These are phyloP conservation scores for Dissostichus mawsoni DNA, from an alignment of 2,113 vertebrate species.

Conservation along the genomic window DNA sequence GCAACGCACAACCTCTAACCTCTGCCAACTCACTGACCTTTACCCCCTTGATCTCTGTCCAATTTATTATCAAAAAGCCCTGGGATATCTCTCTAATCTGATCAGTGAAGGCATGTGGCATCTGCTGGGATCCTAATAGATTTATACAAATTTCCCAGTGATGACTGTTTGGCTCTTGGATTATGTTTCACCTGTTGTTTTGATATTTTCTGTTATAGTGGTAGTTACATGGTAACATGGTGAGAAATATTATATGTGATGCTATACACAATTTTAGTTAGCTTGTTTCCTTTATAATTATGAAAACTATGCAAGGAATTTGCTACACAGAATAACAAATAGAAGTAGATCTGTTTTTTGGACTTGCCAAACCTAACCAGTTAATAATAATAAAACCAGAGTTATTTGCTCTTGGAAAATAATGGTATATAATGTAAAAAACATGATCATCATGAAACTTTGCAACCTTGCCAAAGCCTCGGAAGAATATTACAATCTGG, in stretches of 20 bases:
- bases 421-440: too few relatives aligned
- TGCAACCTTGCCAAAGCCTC: background rate
- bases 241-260: background rate
- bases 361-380: background rate
- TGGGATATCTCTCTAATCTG: conserved; percentile 45
- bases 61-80: conserved; percentile 60
- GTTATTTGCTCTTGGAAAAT: too few relatives aligned
- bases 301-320: background rate
- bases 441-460: background rate
- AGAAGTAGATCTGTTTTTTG: background rate
- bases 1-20: conserved; percentile 66
- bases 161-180: background rate
- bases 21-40: conserved; percentile 61
- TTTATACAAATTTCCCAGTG: conserved; percentile 27
- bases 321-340: background rate
- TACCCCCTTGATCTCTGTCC: conserved; percentile 68
- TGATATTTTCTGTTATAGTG: background rate
- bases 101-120: conserved; percentile 52
- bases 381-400: background rate
- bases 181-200: conserved; percentile 32
- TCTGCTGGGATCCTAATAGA: conserved; percentile 46
- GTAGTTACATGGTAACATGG: background rate
- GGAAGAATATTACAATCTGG: background rate
- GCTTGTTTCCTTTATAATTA: conserved; percentile 1
- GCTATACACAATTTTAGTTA: background rate